Percentiles rank a stretch among this genome's conserved stretches.
phyloP scores from a whole-genome alignment of 2,888 invertebrate species.

The Cinara cedri region DNA sequence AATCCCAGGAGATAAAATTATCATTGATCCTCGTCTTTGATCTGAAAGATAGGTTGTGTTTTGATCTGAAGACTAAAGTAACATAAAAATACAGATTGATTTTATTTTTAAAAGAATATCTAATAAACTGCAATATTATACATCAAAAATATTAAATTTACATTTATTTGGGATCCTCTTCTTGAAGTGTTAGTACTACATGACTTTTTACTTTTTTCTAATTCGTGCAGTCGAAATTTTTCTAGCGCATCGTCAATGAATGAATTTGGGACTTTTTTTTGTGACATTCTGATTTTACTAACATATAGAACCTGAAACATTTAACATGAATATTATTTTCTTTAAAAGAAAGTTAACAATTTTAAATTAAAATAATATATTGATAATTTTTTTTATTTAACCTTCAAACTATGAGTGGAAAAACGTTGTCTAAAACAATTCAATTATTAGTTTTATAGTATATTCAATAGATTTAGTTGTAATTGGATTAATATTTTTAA shows the following conservation, averaged over 20 bases:
- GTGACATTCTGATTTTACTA: constrained; percentile 87
- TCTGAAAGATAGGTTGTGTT: constrained; percentile 47
- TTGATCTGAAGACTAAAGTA: constrained; percentile 49
- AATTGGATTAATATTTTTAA: background rate
- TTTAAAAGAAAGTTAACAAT: constrained; percentile 1
- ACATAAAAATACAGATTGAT: constrained; percentile 11
- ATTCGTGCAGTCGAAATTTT: constrained; percentile 70
- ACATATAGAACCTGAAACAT: constrained; percentile 79
- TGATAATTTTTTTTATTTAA: background rate
- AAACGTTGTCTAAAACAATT: constrained; percentile 12
- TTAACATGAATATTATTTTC: background rate
- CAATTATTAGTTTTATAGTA: background rate
- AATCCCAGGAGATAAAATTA: constrained; percentile 46
- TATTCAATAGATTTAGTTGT: background rate
- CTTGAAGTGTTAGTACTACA: constrained; percentile 52
- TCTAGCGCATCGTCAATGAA: constrained; percentile 89
- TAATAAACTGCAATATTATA: background rate
- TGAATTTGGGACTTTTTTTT: constrained; percentile 83
- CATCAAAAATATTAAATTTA: constrained; percentile 26
- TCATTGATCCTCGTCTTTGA: constrained; percentile 52
- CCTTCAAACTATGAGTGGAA: constrained; percentile 6
- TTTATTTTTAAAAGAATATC: background rate
- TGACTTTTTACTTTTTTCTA: constrained; percentile 55
- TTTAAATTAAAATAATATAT: background rate
- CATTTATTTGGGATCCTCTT: constrained; percentile 52